Base-by-base conservation (phyloP, 2,888 invertebrate genomes). In the Thumatha senex region DNA sequence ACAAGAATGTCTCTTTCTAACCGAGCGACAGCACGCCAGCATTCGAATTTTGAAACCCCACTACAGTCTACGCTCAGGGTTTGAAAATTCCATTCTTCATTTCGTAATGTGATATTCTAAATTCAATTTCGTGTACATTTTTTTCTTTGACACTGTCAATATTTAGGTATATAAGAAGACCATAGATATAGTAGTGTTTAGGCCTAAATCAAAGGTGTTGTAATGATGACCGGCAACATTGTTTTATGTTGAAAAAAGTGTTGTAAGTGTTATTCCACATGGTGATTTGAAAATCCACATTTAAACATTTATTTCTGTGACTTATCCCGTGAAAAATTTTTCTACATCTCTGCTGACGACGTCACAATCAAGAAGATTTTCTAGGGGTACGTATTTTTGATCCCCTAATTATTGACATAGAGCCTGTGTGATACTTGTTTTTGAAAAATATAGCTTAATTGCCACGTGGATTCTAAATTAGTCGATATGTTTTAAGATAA, bases 1-100 rank as follows among this genome's bases (percentile, higher is more conserved):
- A 73, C 63, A 70, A 67, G 58, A 57, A 72, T 68, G 66, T 89
- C 89, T 78, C 84, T 56, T 57, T 87, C 81, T 56, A 61, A 56
- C 68, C 61, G 56, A 67, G 55, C 62, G 73, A 68, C 72, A 70
- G 75, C 73, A 72, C 67, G 72, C 63, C 59, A 67, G 62, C 69
- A 67, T 66, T 72, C 63, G 63, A 62, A 66, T 69, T 69, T 67
- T 56, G 57, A 66, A 67, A 67, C 67, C 69, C 67, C 58, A 66
- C 58, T 56, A 48, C 52, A 49, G 56, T 56, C 58, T 54, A 57
- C 63, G 58, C 48, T 59, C 58, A 57, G 69, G 67, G 70, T 63
- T 56, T 52, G 63, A 66, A 67, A 67, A 63, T 58, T 69, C 57
- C 48, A 63, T 57, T 66, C 48, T 61, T 34, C 13, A 35, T 38